phyloP scores from a whole-genome alignment of 2,113 vertebrate species.

The Ptilorrhoa leucosticta region DNA sequence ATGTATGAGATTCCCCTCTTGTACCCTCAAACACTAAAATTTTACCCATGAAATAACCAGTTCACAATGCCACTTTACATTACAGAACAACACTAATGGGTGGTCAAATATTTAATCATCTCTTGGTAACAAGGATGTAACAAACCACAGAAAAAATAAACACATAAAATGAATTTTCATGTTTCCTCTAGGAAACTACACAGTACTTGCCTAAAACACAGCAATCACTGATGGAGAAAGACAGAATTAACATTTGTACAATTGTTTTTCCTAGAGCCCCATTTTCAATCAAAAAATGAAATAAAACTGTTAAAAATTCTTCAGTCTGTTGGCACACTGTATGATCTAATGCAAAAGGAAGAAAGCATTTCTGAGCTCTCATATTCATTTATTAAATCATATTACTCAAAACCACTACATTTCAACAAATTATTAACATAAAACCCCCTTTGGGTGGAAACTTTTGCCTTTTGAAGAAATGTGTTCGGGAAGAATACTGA shows the following conservation, averaged over 20 bases:
- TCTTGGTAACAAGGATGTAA: slow-evolving; percentile 17
- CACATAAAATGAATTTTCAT: slow-evolving; percentile 17
- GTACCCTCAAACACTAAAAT: background rate
- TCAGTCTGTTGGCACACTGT: slow-evolving; percentile 11
- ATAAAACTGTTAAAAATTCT: slow-evolving; percentile 53
- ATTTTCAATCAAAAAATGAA: slow-evolving; percentile 57
- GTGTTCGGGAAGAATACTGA: background rate
- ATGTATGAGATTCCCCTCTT: background rate
- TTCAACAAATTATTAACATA: slow-evolving; percentile 38
- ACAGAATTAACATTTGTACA: slow-evolving; percentile 50
- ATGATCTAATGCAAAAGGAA: slow-evolving; percentile 33
- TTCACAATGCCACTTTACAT: background rate
- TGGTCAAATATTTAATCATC: slow-evolving; percentile 30
- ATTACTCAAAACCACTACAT: slow-evolving; percentile 29
- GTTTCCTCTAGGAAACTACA: slow-evolving; percentile 42
- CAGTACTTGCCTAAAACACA: slow-evolving; percentile 24
- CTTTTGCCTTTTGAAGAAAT: background rate
- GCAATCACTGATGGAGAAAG: slow-evolving; percentile 48
- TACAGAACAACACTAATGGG: background rate
- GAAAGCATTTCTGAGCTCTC: background rate
- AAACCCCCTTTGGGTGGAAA: background rate
- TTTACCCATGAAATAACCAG: background rate
- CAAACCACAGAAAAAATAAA: slow-evolving; percentile 14
- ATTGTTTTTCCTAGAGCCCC: slow-evolving; percentile 51
- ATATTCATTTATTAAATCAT: slow-evolving; percentile 45